Percentiles rank a stretch among this genome's conserved stretches.
Conservation (phyloP, 2,888 invertebrate genomes). For the Thysanoteuthis rhombus region DNA sequence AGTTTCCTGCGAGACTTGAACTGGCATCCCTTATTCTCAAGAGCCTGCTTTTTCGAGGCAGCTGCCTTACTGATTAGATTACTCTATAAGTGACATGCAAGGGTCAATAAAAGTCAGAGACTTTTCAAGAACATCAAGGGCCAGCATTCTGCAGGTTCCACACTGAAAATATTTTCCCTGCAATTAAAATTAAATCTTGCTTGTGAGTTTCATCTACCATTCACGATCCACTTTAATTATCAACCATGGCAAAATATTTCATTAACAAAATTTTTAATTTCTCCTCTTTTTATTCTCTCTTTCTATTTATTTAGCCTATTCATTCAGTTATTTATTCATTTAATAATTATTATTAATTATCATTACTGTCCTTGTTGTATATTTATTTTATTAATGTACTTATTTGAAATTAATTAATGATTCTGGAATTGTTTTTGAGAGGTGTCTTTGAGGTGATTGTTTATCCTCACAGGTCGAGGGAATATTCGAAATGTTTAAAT, state of each 20-base stretch:
- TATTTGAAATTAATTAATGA: slow-evolving; percentile 12
- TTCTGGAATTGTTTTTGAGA: background rate
- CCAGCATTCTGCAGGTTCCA: background rate
- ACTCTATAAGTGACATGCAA: background rate
- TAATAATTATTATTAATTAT: background rate
- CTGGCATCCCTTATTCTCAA: too few species aligned
- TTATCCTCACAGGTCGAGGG: background rate
- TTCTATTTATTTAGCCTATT: background rate
- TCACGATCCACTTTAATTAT: background rate
- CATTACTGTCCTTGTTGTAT: background rate
- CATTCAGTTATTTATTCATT: background rate
- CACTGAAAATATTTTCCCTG: background rate
- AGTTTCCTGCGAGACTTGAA: too few species aligned
- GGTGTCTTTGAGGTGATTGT: slow-evolving; percentile 12
- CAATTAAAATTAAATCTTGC: background rate
- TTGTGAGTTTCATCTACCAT: background rate
- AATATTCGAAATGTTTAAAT: background rate
- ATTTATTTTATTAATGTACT: background rate
- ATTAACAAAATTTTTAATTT: background rate
- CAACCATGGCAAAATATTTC: background rate
- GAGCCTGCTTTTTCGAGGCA: too few species aligned
- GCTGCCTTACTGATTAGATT: too few species aligned
- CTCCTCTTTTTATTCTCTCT: background rate
- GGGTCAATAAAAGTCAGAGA: background rate
- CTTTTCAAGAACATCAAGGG: background rate